phyloP scores from a whole-genome alignment of 2,797 vertebrate species.

The Tokudaia muenninki region DNA sequence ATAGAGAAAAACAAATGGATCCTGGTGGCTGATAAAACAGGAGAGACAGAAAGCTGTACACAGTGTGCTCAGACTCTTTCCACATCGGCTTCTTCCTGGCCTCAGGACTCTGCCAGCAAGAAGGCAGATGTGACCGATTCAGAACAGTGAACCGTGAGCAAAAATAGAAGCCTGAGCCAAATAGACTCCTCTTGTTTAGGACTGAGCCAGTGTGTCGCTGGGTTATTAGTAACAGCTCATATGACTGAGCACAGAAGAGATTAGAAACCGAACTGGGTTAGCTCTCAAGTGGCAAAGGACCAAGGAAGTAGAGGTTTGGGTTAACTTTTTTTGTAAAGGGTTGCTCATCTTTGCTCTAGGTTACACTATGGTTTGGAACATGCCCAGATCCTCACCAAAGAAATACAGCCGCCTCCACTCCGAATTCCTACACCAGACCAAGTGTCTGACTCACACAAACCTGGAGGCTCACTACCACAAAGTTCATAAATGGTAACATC shows the following conservation, averaged over 20 bases:
- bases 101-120: neutral
- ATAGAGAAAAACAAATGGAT: neutral
- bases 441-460: neutral
- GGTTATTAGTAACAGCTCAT: neutral
- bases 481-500: neutral
- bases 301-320: neutral
- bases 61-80: neutral
- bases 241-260: neutral
- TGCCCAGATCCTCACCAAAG: neutral
- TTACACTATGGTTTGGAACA: neutral
- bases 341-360: neutral
- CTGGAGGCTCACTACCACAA: neutral
- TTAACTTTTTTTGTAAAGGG: neutral
- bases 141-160: neutral
- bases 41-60: neutral
- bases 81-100: neutral
- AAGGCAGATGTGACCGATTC: neutral
- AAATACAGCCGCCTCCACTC: neutral
- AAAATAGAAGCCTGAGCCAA: neutral
- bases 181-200: neutral
- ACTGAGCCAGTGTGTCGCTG: too few relatives aligned
- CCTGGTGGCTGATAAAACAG: neutral
- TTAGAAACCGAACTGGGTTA: neutral
- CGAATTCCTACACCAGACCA: neutral
- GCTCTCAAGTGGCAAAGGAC: conserved; percentile 33